These are phyloP conservation scores for Pseudopleuronectes americanus DNA, from an alignment of 2,797 vertebrate species.

Conservation along the genomic window DNA sequence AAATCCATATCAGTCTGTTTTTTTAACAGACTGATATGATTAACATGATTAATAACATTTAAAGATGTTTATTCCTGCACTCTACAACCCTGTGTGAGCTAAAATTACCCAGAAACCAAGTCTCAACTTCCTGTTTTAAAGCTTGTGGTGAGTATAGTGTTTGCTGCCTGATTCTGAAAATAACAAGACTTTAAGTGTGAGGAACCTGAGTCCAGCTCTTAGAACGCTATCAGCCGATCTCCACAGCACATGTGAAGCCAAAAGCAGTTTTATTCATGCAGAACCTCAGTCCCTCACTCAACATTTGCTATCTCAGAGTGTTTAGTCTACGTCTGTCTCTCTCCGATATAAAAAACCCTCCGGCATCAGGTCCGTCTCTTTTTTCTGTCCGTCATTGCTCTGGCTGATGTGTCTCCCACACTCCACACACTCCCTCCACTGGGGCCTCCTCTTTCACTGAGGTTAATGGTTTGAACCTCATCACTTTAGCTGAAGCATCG, in stretches of 20 bases:
- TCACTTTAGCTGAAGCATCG: slow-evolving; percentile 28
- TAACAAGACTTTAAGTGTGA: slow-evolving; percentile 8
- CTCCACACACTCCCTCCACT: slow-evolving; percentile 25
- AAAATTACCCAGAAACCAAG: too few species aligned
- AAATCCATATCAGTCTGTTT: too few species aligned
- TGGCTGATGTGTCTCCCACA: slow-evolving; percentile 44
- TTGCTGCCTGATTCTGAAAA: background rate
- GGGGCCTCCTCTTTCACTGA: slow-evolving; percentile 30
- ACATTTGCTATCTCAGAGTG: slow-evolving; percentile 67
- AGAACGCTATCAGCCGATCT: slow-evolving; percentile 41
- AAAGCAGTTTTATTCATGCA: slow-evolving; percentile 47
- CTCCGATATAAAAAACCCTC: slow-evolving; percentile 48
- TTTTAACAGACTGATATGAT: too few species aligned
- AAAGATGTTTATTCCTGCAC: too few species aligned
- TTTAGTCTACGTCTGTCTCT: slow-evolving; percentile 76
- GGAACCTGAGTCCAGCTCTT: slow-evolving; percentile 3
- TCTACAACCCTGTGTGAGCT: too few species aligned
- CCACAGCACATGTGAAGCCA: slow-evolving; percentile 34
- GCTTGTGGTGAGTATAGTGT: background rate
- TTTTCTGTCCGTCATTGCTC: slow-evolving; percentile 44
- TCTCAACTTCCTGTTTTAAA: too few species aligned
- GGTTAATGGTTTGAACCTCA: slow-evolving; percentile 50
- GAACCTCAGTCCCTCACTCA: slow-evolving; percentile 36
- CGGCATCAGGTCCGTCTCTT: slow-evolving; percentile 23
- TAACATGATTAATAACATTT: too few species aligned